These are phyloP conservation scores for Argynnis bischoffii DNA, from an alignment of 2,888 invertebrate species.

Conservation along the genomic window DNA sequence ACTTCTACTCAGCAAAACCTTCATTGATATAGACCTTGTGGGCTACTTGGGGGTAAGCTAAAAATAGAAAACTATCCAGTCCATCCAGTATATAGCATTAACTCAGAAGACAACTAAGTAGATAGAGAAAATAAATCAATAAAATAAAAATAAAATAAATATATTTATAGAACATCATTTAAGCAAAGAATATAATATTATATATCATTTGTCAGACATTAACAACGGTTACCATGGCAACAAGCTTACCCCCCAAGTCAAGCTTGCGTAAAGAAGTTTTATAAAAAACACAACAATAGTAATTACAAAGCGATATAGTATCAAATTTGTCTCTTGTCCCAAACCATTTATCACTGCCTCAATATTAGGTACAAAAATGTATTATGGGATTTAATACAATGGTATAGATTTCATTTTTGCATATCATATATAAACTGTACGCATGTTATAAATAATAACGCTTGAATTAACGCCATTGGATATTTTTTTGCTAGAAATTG, in stretches of 20 bases:
- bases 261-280: conserved; percentile 19
- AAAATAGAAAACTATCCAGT: no score
- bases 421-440: neutral
- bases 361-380: conserved; percentile 34
- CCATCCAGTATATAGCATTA: no score
- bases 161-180: neutral
- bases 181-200: no score
- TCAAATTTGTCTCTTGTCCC: conserved; percentile 66
- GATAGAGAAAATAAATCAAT: no score
- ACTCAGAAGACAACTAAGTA: no score
- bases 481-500: neutral
- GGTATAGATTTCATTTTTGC: conserved; percentile 4
- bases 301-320: conserved; percentile 51
- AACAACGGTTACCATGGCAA: no score
- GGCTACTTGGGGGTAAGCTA: no score
- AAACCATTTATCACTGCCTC: conserved; percentile 59
- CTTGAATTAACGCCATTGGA: conserved; percentile 4
- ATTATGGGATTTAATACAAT: conserved; percentile 30
- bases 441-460: conserved; percentile 14
- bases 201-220: no score
- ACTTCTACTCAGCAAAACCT: no score
- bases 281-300: conserved; percentile 48
- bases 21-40: no score
- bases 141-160: no score
- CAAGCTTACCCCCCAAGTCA: no score